phyloP scores from a whole-genome alignment of 2,113 vertebrate species.

The Anseranas semipalmata region DNA sequence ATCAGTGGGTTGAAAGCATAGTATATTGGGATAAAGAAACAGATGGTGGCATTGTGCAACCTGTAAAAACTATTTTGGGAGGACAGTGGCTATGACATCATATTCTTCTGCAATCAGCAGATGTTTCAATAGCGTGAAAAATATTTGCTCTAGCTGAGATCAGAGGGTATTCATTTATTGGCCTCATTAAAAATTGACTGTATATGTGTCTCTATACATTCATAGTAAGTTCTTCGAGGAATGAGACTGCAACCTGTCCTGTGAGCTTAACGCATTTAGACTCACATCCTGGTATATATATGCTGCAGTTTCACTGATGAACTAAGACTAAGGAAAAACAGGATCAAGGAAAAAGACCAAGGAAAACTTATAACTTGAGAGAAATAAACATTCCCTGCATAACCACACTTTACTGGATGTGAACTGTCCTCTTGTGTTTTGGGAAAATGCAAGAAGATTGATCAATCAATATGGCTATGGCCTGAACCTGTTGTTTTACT shows the following conservation, averaged over 20 bases:
- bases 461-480: not conserved
- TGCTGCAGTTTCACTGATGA: not conserved
- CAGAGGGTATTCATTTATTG: not conserved
- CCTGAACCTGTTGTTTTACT: not conserved
- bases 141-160: not conserved
- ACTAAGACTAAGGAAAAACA: not conserved
- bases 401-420: not conserved
- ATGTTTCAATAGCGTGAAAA: not conserved
- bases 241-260: not conserved
- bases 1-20: not conserved
- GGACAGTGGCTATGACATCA: not conserved
- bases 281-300: not conserved
- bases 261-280: not conserved
- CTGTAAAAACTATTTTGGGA: not conserved
- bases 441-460: not conserved
- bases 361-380: not conserved
- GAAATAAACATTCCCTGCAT: not conserved
- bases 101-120: not conserved
- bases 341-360: not conserved
- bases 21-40: not conserved
- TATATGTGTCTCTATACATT: not conserved
- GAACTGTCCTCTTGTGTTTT: not conserved
- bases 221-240: not conserved
- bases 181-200: not conserved
- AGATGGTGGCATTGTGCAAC: not conserved